phyloP scores from a whole-genome alignment of 2,113 vertebrate species.

The Andinoacara biseriatus region DNA sequence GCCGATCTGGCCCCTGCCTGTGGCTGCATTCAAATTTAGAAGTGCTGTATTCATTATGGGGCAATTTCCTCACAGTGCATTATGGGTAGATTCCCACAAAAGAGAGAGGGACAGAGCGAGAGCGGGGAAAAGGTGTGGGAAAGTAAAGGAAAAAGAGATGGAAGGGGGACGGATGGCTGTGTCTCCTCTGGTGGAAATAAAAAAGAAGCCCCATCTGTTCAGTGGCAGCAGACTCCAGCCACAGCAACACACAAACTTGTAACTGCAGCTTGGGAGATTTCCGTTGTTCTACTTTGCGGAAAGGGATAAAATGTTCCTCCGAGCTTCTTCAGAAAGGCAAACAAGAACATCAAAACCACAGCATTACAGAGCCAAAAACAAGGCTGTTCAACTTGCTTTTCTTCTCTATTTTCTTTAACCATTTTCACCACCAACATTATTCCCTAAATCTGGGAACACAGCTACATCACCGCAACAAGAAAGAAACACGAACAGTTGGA shows the following conservation, averaged over 20 bases:
- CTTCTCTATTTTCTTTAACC: rapidly evolving
- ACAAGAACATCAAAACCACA: slow-evolving; percentile 16
- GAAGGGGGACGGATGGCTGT: not conserved
- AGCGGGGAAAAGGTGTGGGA: slow-evolving; percentile 17
- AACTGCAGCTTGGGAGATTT: slow-evolving; percentile 34
- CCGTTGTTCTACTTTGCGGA: not conserved
- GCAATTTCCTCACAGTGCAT: slow-evolving; percentile 55
- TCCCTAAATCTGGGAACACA: not conserved
- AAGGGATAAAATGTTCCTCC: slow-evolving; percentile 25
- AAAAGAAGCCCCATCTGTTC: slow-evolving; percentile 51
- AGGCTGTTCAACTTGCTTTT: not conserved
- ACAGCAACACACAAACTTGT: not conserved
- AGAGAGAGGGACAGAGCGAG: not conserved
- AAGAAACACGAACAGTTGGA: slow-evolving; percentile 5
- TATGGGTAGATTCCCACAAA: slow-evolving; percentile 53
- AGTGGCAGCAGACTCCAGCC: slow-evolving; percentile 17
- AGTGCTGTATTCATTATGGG: slow-evolving; percentile 61
- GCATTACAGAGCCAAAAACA: not conserved
- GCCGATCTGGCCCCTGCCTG: slow-evolving; percentile 61
- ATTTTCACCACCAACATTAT: not conserved
- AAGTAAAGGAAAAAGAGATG: not conserved
- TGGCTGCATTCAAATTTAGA: slow-evolving; percentile 55
- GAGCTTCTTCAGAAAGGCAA: slow-evolving; percentile 16
- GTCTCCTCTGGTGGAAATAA: slow-evolving; percentile 33
- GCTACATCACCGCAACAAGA: not conserved